Evolutionary conservation across 2,888 invertebrate genomes (phyloP), one percentile per base, ranked within the genome.

Genomic region (Hemicrepidius hirtus): DNA sequence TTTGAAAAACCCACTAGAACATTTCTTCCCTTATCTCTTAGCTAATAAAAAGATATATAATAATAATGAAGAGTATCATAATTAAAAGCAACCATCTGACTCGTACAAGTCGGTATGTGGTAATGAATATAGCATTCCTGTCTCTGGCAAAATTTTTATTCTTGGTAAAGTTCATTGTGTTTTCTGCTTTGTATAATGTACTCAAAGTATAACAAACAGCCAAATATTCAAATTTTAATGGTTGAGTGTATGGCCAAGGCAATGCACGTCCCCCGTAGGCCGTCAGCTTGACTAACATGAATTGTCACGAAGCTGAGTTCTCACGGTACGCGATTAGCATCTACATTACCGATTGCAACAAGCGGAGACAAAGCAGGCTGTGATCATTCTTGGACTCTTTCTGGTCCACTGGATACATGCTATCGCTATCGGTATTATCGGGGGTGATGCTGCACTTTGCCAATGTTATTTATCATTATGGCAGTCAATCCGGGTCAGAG

Each of bases 281-380:
- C 66, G 60, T 74, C 68, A 74, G 68, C 70, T 76, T 71, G 67
- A 63, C 78, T 75, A 79, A 81, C 80, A 79, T 79, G 81, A 83
- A 82, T 81, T 82, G 83, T 83, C 83, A 83, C 82, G 82, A 83
- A 79, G 77, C 73, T 68, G 76, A 78, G 80, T 82, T 83, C 82
- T 83, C 82, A 83, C 83, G 82, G 82, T 82, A 76, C 67, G 68
- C 80, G 84, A 84, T 84, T 84, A 84, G 80, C 82, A 84, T 84
- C 84, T 83, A 82, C 83, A 83, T 82, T 82, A 82, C 81, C 76
- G 83, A 83, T 84, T 81, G 80, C 82, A 81, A 80, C 79, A 79
- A 80, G 76, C 67, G 66, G 71, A 73, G 71, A 75, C 70, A 74
- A 75, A 75, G 66, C 55, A 63, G 44, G 53, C 50, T 71, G 68